These are phyloP conservation scores for Pseudobourletiella spinata DNA, from an alignment of 1,140 invertebrate species.

Conservation along the genomic window DNA sequence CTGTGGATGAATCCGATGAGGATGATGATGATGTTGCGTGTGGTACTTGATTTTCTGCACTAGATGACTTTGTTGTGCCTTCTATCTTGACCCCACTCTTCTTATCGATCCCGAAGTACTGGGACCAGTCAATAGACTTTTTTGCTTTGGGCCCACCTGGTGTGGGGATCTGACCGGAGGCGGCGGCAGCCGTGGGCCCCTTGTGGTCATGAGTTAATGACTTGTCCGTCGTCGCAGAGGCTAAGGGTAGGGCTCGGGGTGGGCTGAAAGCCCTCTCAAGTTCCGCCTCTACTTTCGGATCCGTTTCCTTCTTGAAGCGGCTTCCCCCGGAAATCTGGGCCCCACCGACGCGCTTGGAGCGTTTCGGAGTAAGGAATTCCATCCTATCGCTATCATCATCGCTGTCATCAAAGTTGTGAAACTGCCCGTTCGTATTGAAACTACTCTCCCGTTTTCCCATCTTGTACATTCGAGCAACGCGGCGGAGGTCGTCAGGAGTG, in stretches of 20 bases:
- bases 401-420: background rate
- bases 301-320: slow-evolving; percentile 24
- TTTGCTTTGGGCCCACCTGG: slow-evolving; percentile 47
- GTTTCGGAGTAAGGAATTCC: slow-evolving; percentile 5
- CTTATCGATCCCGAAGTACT: slow-evolving; percentile 72
- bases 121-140: slow-evolving; percentile 72
- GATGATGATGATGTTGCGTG: background rate
- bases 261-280: slow-evolving; percentile 9
- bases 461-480: slow-evolving; percentile 10
- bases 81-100: slow-evolving; percentile 58
- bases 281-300: slow-evolving; percentile 9
- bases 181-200: background rate
- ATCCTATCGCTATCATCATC: background rate
- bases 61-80: background rate
- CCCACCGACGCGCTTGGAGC: slow-evolving; percentile 15
- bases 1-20: background rate
- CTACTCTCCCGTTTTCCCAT: slow-evolving; percentile 7
- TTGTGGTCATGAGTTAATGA: background rate
- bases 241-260: background rate
- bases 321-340: background rate
- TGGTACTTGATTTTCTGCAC: background rate
- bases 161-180: slow-evolving; percentile 9
- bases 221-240: background rate
- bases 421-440: background rate
- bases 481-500: slow-evolving; percentile 6